A percentile compares a stretch with the other conserved stretches of the same genome.
These are phyloP conservation scores for Drosophila sturtevanti DNA, from an alignment of 1,140 invertebrate genomes.

Conservation along the genomic window DNA sequence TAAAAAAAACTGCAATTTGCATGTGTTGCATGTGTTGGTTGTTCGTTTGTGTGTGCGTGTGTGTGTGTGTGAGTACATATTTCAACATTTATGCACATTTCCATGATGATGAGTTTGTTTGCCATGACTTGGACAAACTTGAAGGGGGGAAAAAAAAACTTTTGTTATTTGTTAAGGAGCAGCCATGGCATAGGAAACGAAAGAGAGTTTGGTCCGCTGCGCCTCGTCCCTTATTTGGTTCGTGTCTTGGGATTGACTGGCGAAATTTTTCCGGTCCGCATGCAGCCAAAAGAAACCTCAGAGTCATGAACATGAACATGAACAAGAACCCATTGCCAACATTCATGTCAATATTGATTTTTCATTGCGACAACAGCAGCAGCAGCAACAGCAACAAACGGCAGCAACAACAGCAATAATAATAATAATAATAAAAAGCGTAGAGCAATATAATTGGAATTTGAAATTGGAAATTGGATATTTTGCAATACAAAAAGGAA, in stretches of 20 bases:
- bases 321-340: constrained; percentile 47
- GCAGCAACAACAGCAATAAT: constrained; percentile 39
- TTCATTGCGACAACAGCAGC: constrained; percentile 59
- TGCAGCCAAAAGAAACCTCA: constrained; percentile 38
- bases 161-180: constrained; percentile 37
- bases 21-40: constrained; percentile 23
- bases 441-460: constrained; percentile 80
- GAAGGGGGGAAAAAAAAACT: not conserved
- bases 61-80: not conserved
- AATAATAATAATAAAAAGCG: constrained; percentile 79
- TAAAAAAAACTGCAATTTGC: constrained; percentile 13
- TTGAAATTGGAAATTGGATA: constrained; percentile 80
- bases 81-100: constrained; percentile 46
- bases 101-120: constrained; percentile 47
- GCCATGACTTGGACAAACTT: constrained; percentile 19
- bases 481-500: constrained; percentile 67
- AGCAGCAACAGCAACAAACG: constrained; percentile 18
- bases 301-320: constrained; percentile 25
- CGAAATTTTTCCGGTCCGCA: constrained; percentile 34
- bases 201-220: constrained; percentile 19
- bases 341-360: constrained; percentile 79
- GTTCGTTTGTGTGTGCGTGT: not conserved
- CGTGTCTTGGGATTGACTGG: constrained; percentile 31
- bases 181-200: too few relatives aligned
- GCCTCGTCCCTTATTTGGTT: constrained; percentile 44